phyloP scores from a whole-genome alignment of 1,140 invertebrate species.

The Drosophila leontia region DNA sequence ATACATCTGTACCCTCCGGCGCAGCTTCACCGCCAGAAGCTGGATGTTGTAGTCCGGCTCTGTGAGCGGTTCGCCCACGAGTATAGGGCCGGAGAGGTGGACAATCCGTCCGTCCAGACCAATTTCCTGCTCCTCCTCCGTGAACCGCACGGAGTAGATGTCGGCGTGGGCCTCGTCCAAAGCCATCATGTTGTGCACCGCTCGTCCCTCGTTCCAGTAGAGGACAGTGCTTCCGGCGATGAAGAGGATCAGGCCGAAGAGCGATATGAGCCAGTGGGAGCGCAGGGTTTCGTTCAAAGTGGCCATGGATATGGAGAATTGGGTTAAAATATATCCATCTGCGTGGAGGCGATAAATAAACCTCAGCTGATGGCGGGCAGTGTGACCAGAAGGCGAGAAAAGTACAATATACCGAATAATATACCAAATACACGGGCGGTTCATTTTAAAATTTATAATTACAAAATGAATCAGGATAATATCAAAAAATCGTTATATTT shows the following conservation, averaged over 20 bases:
- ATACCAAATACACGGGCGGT: background rate
- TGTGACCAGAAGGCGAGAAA: background rate
- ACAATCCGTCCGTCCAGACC: constrained; percentile 91
- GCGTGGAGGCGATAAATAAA: constrained; percentile 1
- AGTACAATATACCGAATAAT: no score
- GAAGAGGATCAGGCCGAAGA: constrained; percentile 87
- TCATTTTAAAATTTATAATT: background rate
- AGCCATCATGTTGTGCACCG: constrained; percentile 89
- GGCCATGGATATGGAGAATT: constrained; percentile 53
- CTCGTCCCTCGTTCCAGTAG: constrained; percentile 91
- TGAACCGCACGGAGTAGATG: constrained; percentile 87
- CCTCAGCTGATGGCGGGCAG: constrained; percentile 10
- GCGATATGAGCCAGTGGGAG: constrained; percentile 87
- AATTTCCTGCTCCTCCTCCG: constrained; percentile 86
- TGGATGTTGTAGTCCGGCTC: constrained; percentile 93
- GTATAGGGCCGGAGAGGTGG: constrained; percentile 90
- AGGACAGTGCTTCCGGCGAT: constrained; percentile 87
- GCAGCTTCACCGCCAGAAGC: constrained; percentile 90
- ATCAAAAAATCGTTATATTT: background rate
- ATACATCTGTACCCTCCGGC: constrained; percentile 94
- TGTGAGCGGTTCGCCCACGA: constrained; percentile 91
- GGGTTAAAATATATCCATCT: constrained; percentile 4
- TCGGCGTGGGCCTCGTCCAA: constrained; percentile 89
- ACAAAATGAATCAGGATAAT: background rate
- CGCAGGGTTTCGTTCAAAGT: constrained; percentile 87